Base-by-base conservation (phyloP, 2,888 invertebrate genomes). In the Ecliptopera silaceata region DNA sequence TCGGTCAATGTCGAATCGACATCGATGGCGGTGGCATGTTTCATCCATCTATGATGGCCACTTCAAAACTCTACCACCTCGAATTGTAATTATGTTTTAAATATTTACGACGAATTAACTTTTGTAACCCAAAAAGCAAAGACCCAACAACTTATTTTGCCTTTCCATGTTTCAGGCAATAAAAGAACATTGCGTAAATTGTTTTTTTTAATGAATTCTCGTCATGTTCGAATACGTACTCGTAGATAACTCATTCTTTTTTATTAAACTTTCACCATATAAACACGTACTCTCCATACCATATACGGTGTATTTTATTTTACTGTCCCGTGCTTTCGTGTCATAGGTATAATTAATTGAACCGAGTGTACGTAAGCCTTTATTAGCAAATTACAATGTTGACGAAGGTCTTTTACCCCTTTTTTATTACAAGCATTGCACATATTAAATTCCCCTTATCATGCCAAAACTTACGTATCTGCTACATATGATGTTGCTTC, bases 1-100 rank as follows among this genome's bases (percentile, higher is more conserved):
- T 77, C 70, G 79, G 77, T 74, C 81, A 82, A 79, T 79, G 80
- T 73, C 78, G 74, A 75, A 73, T 74, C 77, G 71, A 68, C 65
- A 65, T 65, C 70, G 66, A 46, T 41, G 38, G 47, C 49, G 46
- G 45, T 52, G 43, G 51, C 63, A 47, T 57, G 49, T 48, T 39
- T 62, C 58, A 59, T 56, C 17, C 20, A 43, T 57, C 49, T 58
- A 55, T 52, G 48, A 46, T 36, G 38, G 13, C 55, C 42, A 34
- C 54, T 56, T 39, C 47, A 20, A 46, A 49, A 49, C 46, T 57
- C 44, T 18, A 11, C 6, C 26, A 22, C 18, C 26, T 22, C 29
- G 13, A 38, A 11, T 26, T 6, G 34, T 29, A 13, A 29, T 1
- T 13, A n/a, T n/a, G n/a, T n/a, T n/a, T n/a, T n/a, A n/a, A n/a